Base-by-base conservation (phyloP, 1,140 invertebrate genomes). In the Physella acuta region DNA sequence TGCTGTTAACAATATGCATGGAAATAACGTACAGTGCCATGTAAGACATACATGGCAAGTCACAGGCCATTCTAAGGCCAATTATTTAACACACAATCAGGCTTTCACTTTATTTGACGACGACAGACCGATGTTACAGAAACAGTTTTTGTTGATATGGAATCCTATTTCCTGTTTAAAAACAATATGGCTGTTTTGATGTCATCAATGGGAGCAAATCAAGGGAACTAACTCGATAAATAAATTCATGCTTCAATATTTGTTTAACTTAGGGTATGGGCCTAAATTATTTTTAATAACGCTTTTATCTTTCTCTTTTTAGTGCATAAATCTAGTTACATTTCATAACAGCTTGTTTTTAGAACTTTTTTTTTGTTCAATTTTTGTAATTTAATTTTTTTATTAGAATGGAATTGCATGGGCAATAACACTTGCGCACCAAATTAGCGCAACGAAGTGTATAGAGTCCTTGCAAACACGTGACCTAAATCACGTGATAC, bases 1-100 rank as follows among this genome's bases (percentile, higher is more conserved):
- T 91, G 73, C 87, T 91, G 71, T 88, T 86, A 71, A 91, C 87
- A 77, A 91, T 88, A 84, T 91, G 89, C 82, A 91, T 88, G n/a
- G 84, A 86, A 65, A 87, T 79, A 14, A 87, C 78, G 70, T 87
- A 86, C 17, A 87, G 70, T 52, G 84, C 82, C 79, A 86, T 81
- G 72, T 81, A 83, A 2, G 82, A 81, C 64, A 79, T 75, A 71
- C 81, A 76, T 44, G 82, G 80, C 73, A 81, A 63, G 37, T 82
- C 80, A 70, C 76, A 78, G 30, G 78, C 71, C 69, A 73, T 68
- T 51, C 44, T 68, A 44, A 62, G 2, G 37, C 34, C 37, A 55
- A 49, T 68, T 36, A 55, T 34, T 49, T 5, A 36, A 14, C 14
- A 55, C 14, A 67, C 51, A 71, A 17, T 28, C 39, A n/a, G n/a